These are phyloP conservation scores for Caenorhabditis sulstoni DNA, from an alignment of 2,888 invertebrate species.

Conservation along the genomic window DNA sequence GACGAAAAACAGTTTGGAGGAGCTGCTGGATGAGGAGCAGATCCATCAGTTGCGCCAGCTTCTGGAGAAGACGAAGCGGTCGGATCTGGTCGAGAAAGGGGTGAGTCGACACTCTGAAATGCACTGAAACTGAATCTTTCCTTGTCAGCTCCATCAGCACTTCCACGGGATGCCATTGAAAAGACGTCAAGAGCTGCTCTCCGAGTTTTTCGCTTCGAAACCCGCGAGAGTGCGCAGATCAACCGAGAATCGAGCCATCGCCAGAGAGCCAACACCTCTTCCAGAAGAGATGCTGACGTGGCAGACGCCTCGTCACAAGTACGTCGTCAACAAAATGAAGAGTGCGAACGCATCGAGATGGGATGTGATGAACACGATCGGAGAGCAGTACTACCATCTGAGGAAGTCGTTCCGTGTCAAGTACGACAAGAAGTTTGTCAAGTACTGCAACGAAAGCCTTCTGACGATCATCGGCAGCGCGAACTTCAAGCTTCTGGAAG, in stretches of 20 bases:
- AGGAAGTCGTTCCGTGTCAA: constrained; percentile 52
- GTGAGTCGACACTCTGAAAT: constrained; percentile 35
- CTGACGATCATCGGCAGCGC: constrained; percentile 46
- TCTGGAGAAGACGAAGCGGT: constrained; percentile 47
- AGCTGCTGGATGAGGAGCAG: constrained; percentile 55
- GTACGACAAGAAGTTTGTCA: constrained; percentile 48
- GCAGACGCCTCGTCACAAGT: constrained; percentile 45
- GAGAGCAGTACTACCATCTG: constrained; percentile 64
- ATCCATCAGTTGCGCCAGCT: constrained; percentile 52
- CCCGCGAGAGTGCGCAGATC: constrained; percentile 36
- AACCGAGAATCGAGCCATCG: constrained; percentile 12
- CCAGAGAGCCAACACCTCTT: constrained; percentile 48
- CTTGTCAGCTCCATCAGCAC: constrained; percentile 55
- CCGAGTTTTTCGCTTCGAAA: constrained; percentile 62
- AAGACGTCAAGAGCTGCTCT: constrained; percentile 47
- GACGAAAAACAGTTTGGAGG: constrained; percentile 16
- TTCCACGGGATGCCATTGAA: constrained; percentile 58
- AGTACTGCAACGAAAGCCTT: constrained; percentile 58
- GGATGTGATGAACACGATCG: constrained; percentile 60
- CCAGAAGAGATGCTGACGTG: constrained; percentile 55
- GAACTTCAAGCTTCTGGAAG: constrained; percentile 43
- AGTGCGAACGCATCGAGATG: constrained; percentile 46
- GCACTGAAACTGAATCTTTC: no score
- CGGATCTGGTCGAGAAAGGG: constrained; percentile 56
- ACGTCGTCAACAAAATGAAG: constrained; percentile 12